Percentiles rank a stretch among this genome's conserved stretches.
phyloP scores from a whole-genome alignment of 1,140 invertebrate genomes.

The Leptinotarsa lineolata region DNA sequence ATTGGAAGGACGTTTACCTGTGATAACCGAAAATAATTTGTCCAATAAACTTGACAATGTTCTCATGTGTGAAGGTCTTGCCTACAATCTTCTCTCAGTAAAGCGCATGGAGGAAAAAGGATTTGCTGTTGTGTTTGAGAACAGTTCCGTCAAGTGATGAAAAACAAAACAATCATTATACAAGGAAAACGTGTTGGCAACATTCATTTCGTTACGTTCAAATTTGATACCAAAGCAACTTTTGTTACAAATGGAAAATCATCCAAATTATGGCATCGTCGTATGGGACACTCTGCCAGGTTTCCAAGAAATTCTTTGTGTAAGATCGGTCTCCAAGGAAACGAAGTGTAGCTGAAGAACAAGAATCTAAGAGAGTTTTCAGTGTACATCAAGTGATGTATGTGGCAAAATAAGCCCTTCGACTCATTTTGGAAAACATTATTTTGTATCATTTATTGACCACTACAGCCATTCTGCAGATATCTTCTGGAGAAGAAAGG shows the following conservation, averaged over 20 bases:
- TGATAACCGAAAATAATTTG: neutral
- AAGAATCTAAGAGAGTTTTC: no score
- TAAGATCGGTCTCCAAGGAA: no score
- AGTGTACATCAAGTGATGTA: no score
- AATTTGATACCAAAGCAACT: constrained; percentile 19
- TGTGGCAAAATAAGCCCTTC: no score
- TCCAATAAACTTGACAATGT: neutral
- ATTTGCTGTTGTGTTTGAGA: constrained; percentile 19
- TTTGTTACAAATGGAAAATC: constrained; percentile 6
- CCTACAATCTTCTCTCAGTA: constrained; percentile 17
- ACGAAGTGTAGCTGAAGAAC: no score
- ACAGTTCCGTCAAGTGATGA: neutral
- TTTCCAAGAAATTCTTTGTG: no score
- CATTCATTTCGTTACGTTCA: constrained; percentile 9
- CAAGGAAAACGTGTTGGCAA: no score
- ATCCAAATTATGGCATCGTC: constrained; percentile 22
- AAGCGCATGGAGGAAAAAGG: constrained; percentile 5
- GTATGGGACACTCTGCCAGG: constrained; percentile 24
- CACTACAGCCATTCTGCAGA: no score
- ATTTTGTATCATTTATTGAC: no score
- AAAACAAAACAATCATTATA: no score
- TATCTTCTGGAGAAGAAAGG: no score
- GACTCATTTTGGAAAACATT: no score
- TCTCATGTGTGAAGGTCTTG: neutral
- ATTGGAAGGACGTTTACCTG: neutral